phyloP scores from a whole-genome alignment of 2,888 invertebrate species.

The Adelognathus sp. region DNA sequence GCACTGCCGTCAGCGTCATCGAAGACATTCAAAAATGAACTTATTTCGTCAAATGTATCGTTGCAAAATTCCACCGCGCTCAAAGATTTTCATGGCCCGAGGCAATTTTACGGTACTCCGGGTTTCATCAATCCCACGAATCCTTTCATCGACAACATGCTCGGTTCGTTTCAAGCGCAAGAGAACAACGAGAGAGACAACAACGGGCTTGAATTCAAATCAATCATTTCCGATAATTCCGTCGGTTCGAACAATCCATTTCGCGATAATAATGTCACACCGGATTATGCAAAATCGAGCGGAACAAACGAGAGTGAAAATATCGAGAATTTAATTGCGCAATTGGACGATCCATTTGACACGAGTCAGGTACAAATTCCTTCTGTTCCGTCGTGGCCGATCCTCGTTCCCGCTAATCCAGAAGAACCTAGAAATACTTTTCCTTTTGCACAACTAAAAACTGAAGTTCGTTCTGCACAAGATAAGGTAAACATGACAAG shows the following conservation, averaged over 20 bases:
- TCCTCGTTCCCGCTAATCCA: conserved; percentile 63
- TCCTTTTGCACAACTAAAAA: conserved; percentile 72
- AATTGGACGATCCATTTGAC: conserved; percentile 74
- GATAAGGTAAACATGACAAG: conserved; percentile 75
- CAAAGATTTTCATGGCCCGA: background rate
- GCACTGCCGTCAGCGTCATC: background rate
- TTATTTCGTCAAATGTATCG: conserved; percentile 4
- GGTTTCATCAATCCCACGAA: conserved; percentile 64
- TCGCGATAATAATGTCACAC: conserved; percentile 15
- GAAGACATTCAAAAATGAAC: background rate
- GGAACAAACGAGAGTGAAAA: background rate
- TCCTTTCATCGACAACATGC: conserved; percentile 56
- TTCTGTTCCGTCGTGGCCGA: conserved; percentile 67
- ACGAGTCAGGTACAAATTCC: conserved; percentile 73
- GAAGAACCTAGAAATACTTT: conserved; percentile 65
- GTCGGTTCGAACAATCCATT: conserved; percentile 41
- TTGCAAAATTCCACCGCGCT: background rate
- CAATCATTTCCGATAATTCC: conserved; percentile 41
- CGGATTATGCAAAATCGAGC: background rate
- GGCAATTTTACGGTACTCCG: conserved; percentile 10
- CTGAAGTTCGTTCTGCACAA: conserved; percentile 73
- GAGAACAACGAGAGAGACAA: conserved; percentile 40
- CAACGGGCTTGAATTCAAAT: conserved; percentile 46
- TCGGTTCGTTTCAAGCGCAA: conserved; percentile 34
- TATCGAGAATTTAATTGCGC: conserved; percentile 27